These are phyloP conservation scores for Chionoecetes opilio DNA, from an alignment of 1,140 invertebrate species.

Conservation along the genomic window DNA sequence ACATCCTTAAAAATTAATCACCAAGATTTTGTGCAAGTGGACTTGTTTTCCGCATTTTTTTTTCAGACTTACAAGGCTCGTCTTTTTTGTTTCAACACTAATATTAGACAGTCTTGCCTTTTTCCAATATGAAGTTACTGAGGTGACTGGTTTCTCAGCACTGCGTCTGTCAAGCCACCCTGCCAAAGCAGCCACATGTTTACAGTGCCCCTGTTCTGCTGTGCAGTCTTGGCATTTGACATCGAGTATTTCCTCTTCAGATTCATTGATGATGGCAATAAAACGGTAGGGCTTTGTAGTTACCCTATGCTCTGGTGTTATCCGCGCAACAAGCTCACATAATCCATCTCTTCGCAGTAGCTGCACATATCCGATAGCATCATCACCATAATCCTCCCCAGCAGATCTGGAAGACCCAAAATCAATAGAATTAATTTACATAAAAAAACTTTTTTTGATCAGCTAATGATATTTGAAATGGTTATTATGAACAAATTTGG, in stretches of 20 bases:
- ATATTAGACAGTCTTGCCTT: background rate
- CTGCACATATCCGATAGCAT: slow-evolving; percentile 25
- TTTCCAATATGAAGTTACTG: slow-evolving; percentile 7
- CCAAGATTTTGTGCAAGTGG: too few species aligned
- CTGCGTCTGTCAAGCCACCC: slow-evolving; percentile 19
- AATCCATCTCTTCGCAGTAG: background rate
- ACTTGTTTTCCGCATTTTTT: too few species aligned
- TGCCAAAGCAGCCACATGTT: background rate
- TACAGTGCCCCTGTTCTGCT: background rate
- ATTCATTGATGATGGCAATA: background rate
- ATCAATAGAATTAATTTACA: too few species aligned
- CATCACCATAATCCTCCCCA: background rate
- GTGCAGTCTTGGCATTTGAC: background rate
- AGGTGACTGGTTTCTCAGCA: background rate
- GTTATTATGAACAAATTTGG: too few species aligned
- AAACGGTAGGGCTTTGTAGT: background rate
- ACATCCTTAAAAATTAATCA: slow-evolving; percentile 3
- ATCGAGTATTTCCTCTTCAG: background rate
- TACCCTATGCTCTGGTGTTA: background rate
- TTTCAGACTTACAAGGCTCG: too few species aligned
- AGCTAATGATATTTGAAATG: too few species aligned
- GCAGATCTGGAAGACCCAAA: slow-evolving; percentile 21
- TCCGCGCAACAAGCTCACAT: background rate
- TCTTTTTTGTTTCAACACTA: background rate
- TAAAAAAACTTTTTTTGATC: too few species aligned